phyloP scores from a whole-genome alignment of 2,113 vertebrate species.

The Ameiurus melas region DNA sequence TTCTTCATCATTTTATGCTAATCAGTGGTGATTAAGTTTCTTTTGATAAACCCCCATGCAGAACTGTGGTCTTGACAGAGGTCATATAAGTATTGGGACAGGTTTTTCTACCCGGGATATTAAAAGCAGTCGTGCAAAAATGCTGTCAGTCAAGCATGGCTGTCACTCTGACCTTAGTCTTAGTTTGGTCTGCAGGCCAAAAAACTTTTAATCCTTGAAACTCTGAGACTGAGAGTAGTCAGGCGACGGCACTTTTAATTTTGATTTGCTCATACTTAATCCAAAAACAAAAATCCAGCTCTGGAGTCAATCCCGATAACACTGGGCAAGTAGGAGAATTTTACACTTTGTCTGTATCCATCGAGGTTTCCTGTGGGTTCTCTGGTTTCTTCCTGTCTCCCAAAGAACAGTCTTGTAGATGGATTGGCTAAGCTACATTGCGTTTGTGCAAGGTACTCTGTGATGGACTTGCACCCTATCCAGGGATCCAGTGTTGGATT shows the following conservation, averaged over 20 bases:
- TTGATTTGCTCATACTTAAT: neutral
- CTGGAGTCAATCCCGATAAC: neutral
- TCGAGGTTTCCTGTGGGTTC: neutral
- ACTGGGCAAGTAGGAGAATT: neutral
- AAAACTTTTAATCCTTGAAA: neutral
- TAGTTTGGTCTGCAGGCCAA: neutral
- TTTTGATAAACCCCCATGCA: neutral
- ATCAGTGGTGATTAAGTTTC: neutral
- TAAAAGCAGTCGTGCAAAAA: conserved; percentile 3
- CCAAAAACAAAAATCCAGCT: neutral
- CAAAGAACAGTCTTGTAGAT: neutral
- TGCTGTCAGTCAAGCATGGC: conserved; percentile 48
- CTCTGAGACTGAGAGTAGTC: neutral
- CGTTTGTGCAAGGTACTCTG: neutral
- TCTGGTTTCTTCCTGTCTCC: neutral
- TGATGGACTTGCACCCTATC: neutral
- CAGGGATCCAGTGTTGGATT: neutral
- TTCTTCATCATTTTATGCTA: neutral
- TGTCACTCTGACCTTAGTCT: conserved; percentile 36
- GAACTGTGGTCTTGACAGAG: neutral
- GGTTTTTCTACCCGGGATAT: neutral
- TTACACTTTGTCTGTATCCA: neutral
- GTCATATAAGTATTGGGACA: neutral
- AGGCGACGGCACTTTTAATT: neutral
- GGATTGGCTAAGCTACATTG: no score